These are phyloP conservation scores for Tetramorium bicarinatum DNA, from an alignment of 2,888 invertebrate genomes.

Conservation along the genomic window DNA sequence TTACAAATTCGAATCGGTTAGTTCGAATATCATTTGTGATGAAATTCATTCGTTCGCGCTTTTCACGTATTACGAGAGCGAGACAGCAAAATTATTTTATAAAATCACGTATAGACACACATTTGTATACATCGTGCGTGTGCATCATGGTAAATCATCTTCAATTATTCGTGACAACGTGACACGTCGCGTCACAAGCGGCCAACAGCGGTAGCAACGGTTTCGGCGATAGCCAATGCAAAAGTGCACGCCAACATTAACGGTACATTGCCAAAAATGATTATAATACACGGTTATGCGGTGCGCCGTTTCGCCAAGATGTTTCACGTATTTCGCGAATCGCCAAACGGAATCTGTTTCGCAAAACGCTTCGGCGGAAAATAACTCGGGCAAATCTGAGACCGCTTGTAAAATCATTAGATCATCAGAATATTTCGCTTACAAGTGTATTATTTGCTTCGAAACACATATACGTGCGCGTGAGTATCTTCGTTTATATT, in stretches of 20 bases:
- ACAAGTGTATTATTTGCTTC: neutral
- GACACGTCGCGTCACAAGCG: slow-evolving; percentile 27
- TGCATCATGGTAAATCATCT: slow-evolving; percentile 34
- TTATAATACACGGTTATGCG: slow-evolving; percentile 46
- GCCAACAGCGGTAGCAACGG: neutral
- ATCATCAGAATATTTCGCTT: slow-evolving; percentile 16
- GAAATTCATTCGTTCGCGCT: neutral
- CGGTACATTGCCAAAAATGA: slow-evolving; percentile 53
- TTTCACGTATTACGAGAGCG: neutral
- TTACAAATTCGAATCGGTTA: neutral
- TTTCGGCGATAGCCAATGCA: slow-evolving; percentile 1
- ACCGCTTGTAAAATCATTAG: slow-evolving; percentile 11
- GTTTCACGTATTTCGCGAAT: slow-evolving; percentile 18
- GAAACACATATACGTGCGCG: neutral
- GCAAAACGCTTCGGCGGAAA: slow-evolving; percentile 21
- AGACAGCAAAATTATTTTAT: slow-evolving; percentile 1
- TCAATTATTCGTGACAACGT: slow-evolving; percentile 45
- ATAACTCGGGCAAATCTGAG: slow-evolving; percentile 24
- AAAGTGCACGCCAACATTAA: slow-evolving; percentile 40
- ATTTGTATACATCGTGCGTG: neutral
- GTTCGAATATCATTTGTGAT: neutral
- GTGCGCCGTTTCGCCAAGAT: slow-evolving; percentile 32
- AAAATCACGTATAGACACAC: neutral
- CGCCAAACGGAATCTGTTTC: slow-evolving; percentile 5
- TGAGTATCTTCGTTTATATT: neutral